Evolutionary conservation across 2,113 vertebrate genomes (phyloP), one percentile per base, ranked within the genome.

Genomic region (Pygoscelis adeliae): DNA sequence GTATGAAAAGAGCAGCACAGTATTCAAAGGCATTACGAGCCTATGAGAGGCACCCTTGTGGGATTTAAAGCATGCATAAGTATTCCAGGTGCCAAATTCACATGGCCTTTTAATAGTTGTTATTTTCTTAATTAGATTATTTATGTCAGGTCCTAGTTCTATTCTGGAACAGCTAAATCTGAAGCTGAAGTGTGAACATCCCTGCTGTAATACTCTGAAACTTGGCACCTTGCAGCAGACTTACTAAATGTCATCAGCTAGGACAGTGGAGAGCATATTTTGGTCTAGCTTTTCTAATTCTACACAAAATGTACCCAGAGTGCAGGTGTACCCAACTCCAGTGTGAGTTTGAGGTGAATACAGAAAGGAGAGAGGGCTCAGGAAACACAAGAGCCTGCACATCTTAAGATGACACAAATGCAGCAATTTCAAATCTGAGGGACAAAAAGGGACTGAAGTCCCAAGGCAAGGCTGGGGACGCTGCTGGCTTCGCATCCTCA

Each of bases 81-180:
- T 62, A 69, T 69, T 84, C 26, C 80, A 87, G 80, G 46, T 71
- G 69, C 44, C 44, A 84, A 82, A 93, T 69, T 89, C 77, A 66
- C 20, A 47, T 46, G n/a, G 40, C 32, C 52, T 95, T 94, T 95
- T 49, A 93, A 83, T 63, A 78, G 89, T 15, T 70, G 56, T 72
- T 61, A 77, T 96, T 95, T 92, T 95, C 77, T 87, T 91, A 89
- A 95, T 96, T 95, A 91, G 65, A 56, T 83, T 76, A 87, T 86
- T 93, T 92, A 84, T 90, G 86, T 84, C 77, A 95, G 47, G 27
- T 61, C 21, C 91, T 78, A 79, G 78, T 91, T 94, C 89, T 95
- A 19, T 91, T 87, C 94, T 83, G 62, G 69, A 89, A 82, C 36
- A 42, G 42, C 67, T 91, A 91, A 95, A 95, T 85, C 53, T 83